phyloP scores from a whole-genome alignment of 2,888 invertebrate genomes.

The Agrilus mali region DNA sequence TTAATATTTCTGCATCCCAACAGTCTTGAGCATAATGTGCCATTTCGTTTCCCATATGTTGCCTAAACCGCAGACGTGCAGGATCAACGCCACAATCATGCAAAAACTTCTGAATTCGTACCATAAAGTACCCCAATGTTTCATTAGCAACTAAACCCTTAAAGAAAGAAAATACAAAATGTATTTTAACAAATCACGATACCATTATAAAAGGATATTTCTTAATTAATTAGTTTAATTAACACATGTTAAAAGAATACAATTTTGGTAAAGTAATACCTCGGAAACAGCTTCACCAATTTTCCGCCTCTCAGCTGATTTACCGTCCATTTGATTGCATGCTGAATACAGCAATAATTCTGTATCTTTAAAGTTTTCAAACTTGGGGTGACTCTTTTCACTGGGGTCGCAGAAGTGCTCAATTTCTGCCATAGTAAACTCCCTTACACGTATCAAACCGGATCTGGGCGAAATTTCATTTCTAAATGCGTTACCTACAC shows the following conservation, averaged over 20 bases:
- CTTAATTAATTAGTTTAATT: neutral
- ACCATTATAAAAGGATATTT: neutral
- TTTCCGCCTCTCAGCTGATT: constrained; percentile 59
- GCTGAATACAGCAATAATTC: constrained; percentile 83
- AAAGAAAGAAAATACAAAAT: constrained; percentile 10
- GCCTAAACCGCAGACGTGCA: constrained; percentile 81
- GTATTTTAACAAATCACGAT: neutral
- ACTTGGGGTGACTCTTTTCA: constrained; percentile 83
- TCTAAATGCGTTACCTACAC: constrained; percentile 75
- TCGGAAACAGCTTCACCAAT: constrained; percentile 82
- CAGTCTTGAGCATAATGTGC: constrained; percentile 99
- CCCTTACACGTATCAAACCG: constrained; percentile 87
- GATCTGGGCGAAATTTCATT: constrained; percentile 99
- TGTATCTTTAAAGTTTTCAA: constrained; percentile 61
- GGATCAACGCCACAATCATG: constrained; percentile 78
- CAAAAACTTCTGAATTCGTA: constrained; percentile 83
- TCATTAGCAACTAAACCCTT: constrained; percentile 86
- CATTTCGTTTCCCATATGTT: constrained; percentile 99
- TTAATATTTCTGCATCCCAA: constrained; percentile 98
- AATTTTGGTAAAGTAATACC: constrained; percentile 29
- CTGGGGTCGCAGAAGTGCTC: constrained; percentile 96
- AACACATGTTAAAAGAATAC: no score
- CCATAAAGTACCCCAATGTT: constrained; percentile 96
- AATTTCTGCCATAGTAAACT: constrained; percentile 99
- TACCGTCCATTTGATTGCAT: constrained; percentile 95